Conservation (phyloP, 1,140 invertebrate species). For the Lamellibrachia luymesi region DNA sequence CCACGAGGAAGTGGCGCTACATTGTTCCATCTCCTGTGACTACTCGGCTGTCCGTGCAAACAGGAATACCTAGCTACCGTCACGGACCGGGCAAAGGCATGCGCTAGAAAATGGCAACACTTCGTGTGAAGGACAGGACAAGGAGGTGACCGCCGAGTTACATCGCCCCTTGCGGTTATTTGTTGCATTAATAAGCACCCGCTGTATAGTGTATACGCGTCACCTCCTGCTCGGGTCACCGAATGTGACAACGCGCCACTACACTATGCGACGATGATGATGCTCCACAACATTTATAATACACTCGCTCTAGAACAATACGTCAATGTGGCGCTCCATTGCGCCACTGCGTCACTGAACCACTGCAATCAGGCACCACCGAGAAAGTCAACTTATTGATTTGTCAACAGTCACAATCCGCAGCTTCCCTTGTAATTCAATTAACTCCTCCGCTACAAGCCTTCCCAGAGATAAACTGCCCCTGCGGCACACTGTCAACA, state of each 20-base stretch:
- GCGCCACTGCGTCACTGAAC: not conserved
- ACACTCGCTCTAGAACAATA: not conserved
- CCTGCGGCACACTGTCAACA: not conserved
- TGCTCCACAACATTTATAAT: not conserved
- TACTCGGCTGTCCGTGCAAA: no score
- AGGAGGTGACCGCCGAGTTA: no score
- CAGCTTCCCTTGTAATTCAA: not conserved
- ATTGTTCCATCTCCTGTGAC: no score
- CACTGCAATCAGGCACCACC: not conserved
- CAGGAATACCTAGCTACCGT: no score
- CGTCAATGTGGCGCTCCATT: not conserved
- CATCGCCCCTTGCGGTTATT: no score
- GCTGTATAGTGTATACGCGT: not conserved
- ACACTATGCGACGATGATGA: not conserved
- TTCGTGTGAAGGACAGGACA: no score
- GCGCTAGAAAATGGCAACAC: no score
- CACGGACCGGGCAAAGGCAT: no score
- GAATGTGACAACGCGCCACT: not conserved
- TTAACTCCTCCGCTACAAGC: not conserved
- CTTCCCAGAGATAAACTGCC: not conserved
- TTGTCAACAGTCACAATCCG: not conserved
- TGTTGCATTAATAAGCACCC: no score
- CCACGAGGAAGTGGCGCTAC: no score
- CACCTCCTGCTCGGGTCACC: not conserved
- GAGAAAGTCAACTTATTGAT: not conserved